Conservation (phyloP, 2,113 vertebrate species). For the Cebus imitator region DNA sequence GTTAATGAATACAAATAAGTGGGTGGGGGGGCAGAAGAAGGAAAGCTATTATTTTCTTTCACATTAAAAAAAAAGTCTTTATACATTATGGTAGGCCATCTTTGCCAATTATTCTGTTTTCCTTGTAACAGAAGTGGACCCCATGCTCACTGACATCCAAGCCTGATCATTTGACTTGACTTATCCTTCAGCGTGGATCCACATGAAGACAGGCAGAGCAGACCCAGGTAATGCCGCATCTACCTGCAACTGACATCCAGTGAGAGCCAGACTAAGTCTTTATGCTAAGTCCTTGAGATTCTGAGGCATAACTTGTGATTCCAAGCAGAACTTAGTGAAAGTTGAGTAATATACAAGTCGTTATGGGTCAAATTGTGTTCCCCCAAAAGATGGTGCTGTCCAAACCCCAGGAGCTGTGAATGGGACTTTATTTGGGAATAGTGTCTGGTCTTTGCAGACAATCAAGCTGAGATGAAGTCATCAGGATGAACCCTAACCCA, state of each 20-base stretch:
- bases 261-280: not conserved
- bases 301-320: not conserved
- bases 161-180: not conserved
- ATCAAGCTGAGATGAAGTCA: too few species aligned
- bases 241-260: too few species aligned
- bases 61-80: not conserved
- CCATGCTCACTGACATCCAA: not conserved
- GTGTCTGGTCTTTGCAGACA: not conserved
- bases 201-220: not conserved
- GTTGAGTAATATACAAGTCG: not conserved
- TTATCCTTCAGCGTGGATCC: not conserved
- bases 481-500: not conserved
- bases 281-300: not conserved
- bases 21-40: not conserved
- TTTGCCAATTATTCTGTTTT: not conserved
- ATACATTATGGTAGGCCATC: not conserved
- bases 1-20: not conserved
- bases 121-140: not conserved
- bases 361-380: not conserved
- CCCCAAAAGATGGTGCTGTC: not conserved
- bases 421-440: not conserved
- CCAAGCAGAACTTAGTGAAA: not conserved
- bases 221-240: not conserved
- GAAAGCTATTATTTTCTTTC: not conserved
- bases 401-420: not conserved